Percentiles rank a stretch among this genome's conserved stretches.
These are phyloP conservation scores for Cuculus canorus DNA, from an alignment of 2,797 vertebrate genomes.

Conservation along the genomic window DNA sequence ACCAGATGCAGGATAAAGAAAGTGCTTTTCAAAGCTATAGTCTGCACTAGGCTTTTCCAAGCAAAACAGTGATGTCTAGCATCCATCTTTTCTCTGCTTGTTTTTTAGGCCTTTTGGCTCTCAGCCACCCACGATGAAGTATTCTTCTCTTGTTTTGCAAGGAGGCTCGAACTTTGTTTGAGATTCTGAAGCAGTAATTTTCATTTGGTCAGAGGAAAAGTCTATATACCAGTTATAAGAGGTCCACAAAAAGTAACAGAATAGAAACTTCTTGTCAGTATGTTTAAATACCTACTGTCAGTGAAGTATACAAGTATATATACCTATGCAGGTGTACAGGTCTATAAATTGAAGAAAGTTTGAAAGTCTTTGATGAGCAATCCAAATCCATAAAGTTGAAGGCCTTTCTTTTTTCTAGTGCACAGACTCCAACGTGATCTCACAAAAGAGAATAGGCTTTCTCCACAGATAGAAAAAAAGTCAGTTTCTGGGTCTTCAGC, in stretches of 20 bases:
- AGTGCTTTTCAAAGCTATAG: slow-evolving; percentile 3
- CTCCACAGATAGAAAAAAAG: background rate
- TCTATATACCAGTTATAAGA: background rate
- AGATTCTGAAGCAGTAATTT: background rate
- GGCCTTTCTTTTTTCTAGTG: background rate
- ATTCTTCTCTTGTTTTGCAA: background rate
- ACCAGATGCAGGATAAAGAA: slow-evolving; percentile 28
- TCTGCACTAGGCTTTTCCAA: background rate
- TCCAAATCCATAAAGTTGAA: background rate
- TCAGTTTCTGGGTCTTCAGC: background rate
- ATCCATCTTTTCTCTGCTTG: background rate
- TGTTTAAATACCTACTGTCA: background rate
- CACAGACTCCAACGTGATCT: background rate
- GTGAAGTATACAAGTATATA: background rate
- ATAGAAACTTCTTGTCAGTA: background rate
- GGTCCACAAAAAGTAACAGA: background rate
- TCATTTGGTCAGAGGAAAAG: background rate
- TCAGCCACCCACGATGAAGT: background rate
- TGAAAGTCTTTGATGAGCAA: background rate
- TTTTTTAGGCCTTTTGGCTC: background rate
- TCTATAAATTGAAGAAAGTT: too few relatives aligned
- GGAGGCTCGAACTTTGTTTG: background rate
- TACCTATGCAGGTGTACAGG: background rate
- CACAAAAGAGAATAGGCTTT: background rate
- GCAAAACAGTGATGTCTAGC: background rate